Conservation (phyloP, 2,113 vertebrate genomes). For the Melanocharis versteri region DNA sequence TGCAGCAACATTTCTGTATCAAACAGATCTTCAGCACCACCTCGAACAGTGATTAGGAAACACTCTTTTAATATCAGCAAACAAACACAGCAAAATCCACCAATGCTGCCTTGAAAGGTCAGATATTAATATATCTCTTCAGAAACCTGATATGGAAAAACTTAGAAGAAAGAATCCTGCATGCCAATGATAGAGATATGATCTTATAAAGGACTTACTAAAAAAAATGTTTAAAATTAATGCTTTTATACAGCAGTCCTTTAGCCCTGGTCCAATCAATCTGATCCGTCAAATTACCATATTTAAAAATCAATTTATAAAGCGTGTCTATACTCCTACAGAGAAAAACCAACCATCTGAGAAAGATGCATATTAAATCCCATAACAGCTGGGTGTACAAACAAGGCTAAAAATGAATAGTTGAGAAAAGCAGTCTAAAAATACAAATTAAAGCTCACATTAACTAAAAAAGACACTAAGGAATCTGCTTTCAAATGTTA, state of each 20-base stretch:
- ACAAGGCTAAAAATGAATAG: constrained; percentile 60
- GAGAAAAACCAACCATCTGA: constrained; percentile 43
- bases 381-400: constrained; percentile 47
- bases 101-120: neutral
- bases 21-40: neutral
- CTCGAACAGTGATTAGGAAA: neutral
- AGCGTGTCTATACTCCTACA: constrained; percentile 17
- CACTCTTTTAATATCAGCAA: neutral
- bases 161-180: neutral
- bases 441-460: constrained; percentile 63
- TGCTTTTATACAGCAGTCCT: neutral
- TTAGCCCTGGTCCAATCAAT: neutral
- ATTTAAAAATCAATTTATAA: constrained; percentile 53
- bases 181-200: neutral
- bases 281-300: neutral
- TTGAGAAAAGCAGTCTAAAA: constrained; percentile 57
- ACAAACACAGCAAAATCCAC: neutral
- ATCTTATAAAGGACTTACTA: neutral
- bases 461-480: constrained; percentile 59
- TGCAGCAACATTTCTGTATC: neutral
- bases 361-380: constrained; percentile 51
- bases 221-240: neutral
- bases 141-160: neutral
- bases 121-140: neutral
- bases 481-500: constrained; percentile 69